These are phyloP conservation scores for Conops quadrifasciatus DNA, from an alignment of 2,888 invertebrate genomes.

Conservation along the genomic window DNA sequence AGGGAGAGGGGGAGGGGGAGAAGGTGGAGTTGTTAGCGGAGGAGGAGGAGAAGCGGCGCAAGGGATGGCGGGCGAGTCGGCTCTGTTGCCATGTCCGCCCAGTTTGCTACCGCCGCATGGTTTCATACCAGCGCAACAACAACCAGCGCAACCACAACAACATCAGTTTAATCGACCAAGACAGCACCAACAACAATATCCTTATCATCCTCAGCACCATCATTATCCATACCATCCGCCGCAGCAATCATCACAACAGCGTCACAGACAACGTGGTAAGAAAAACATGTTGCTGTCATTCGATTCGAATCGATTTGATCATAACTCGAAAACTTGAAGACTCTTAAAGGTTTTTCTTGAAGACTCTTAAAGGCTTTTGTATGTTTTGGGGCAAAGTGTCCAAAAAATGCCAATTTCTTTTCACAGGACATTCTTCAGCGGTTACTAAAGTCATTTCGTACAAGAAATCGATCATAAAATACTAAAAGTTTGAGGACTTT, in stretches of 20 bases:
- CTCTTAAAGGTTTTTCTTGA: too few species aligned
- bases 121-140: conserved; percentile 57
- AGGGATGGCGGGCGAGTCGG: too few species aligned
- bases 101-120: conserved; percentile 60
- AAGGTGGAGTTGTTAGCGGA: conserved; percentile 59
- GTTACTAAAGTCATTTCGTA: too few species aligned
- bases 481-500: too few species aligned
- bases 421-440: too few species aligned
- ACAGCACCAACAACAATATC: conserved; percentile 4
- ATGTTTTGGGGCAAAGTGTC: too few species aligned
- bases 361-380: too few species aligned
- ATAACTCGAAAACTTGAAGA: too few species aligned
- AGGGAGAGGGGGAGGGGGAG: neutral
- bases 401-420: too few species aligned
- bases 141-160: conserved; percentile 50
- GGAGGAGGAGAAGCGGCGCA: conserved; percentile 56
- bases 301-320: too few species aligned
- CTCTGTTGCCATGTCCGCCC: conserved; percentile 62
- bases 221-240: neutral
- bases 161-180: neutral
- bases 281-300: neutral
- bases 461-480: too few species aligned
- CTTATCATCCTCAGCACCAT: neutral
- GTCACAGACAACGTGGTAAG: conserved; percentile 34
- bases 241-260: conserved; percentile 25